Conservation (phyloP, 2,888 invertebrate species). For the Lithophane ornitopus region DNA sequence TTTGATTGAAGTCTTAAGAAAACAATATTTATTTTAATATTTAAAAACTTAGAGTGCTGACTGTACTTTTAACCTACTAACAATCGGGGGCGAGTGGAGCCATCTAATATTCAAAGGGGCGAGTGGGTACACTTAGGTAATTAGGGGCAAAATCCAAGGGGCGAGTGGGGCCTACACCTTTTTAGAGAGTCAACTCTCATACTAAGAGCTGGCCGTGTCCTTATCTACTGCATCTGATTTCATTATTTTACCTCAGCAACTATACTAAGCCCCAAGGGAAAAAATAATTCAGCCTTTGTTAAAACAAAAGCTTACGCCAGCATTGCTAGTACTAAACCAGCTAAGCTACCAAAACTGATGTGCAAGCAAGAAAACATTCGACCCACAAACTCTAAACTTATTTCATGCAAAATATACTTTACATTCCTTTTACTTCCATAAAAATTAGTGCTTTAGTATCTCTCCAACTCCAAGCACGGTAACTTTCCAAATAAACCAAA, state of each 20-base stretch:
- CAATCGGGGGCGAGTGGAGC: too few relatives aligned
- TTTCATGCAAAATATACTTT: slow-evolving; percentile 25
- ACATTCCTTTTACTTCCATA: slow-evolving; percentile 44
- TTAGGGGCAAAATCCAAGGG: too few relatives aligned
- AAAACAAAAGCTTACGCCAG: neutral
- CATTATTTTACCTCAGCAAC: neutral
- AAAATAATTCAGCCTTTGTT: neutral
- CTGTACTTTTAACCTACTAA: too few relatives aligned
- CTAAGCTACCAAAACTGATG: neutral
- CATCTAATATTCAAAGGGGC: too few relatives aligned
- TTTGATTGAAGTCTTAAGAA: too few relatives aligned
- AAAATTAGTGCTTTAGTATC: slow-evolving; percentile 34
- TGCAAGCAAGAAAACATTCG: slow-evolving; percentile 14
- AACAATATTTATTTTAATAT: too few relatives aligned
- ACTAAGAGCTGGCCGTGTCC: neutral
- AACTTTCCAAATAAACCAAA: slow-evolving; percentile 51
- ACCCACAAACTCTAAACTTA: slow-evolving; percentile 23
- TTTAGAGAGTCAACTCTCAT: neutral
- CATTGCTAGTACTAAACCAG: neutral
- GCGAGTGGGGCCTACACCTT: too few relatives aligned
- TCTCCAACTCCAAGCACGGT: slow-evolving; percentile 11
- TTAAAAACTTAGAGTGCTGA: too few relatives aligned
- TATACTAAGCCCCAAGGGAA: neutral
- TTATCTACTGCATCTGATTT: neutral
- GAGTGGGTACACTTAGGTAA: too few relatives aligned